These are phyloP conservation scores for Chlorops oryzae DNA, from an alignment of 1,140 invertebrate genomes.

Conservation along the genomic window DNA sequence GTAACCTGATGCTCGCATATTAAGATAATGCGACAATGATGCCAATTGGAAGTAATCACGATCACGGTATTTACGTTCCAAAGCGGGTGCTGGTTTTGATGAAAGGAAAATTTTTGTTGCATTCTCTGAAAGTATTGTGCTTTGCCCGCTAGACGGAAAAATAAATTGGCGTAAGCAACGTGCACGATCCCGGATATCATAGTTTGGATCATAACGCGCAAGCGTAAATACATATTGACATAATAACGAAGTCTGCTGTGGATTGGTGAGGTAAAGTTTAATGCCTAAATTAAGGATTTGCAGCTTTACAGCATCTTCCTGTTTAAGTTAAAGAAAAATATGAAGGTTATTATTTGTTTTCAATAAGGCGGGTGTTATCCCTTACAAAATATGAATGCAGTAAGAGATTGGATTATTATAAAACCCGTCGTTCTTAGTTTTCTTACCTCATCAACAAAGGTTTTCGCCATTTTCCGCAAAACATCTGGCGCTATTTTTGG, in stretches of 20 bases:
- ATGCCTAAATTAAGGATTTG: slow-evolving; percentile 94
- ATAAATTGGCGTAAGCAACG: slow-evolving; percentile 80
- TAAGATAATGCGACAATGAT: slow-evolving; percentile 91
- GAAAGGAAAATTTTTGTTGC: slow-evolving; percentile 83
- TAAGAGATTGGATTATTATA: no score
- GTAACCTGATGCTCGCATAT: slow-evolving; percentile 78
- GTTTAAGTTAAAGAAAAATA: slow-evolving; percentile 20
- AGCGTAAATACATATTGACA: slow-evolving; percentile 94
- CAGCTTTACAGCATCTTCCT: slow-evolving; percentile 93
- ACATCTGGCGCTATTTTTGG: slow-evolving; percentile 86
- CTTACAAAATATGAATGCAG: not conserved
- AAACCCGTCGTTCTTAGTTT: no score
- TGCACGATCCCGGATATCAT: slow-evolving; percentile 93
- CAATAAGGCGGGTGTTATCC: not conserved
- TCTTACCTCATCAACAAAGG: slow-evolving; percentile 76
- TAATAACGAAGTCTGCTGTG: slow-evolving; percentile 76
- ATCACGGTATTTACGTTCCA: slow-evolving; percentile 65
- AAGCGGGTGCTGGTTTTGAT: slow-evolving; percentile 85
- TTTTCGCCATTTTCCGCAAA: slow-evolving; percentile 86
- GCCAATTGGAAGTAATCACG: slow-evolving; percentile 87
- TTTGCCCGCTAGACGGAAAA: slow-evolving; percentile 55
- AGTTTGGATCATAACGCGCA: slow-evolving; percentile 96
- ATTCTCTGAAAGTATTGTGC: slow-evolving; percentile 58
- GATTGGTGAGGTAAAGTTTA: slow-evolving; percentile 87
- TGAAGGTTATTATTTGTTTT: slow-evolving; percentile 16